Evolutionary conservation across 2,113 vertebrate species (phyloP).

Genomic region (Podocnemis expansa): DNA sequence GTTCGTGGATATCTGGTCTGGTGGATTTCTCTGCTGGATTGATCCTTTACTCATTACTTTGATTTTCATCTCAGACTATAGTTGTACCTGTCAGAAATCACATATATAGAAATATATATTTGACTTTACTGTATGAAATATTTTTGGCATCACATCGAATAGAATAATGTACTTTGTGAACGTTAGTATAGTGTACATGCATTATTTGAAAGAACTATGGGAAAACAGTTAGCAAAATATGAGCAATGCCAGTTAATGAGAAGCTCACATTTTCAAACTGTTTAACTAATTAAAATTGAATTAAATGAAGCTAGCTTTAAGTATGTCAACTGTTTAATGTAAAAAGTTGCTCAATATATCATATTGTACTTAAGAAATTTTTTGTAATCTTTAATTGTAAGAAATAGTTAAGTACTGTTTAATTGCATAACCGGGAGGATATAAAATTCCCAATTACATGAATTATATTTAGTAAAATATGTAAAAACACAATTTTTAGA

Average conservation of each 20-base stretch:
- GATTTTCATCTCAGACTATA: not conserved
- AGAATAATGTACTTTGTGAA: slow-evolving; percentile 22
- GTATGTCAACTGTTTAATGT: slow-evolving; percentile 79
- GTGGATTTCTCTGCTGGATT: not conserved
- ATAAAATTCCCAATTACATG: slow-evolving; percentile 79
- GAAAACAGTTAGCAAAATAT: slow-evolving; percentile 69
- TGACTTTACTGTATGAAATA: slow-evolving; percentile 17
- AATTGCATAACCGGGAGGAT: slow-evolving; percentile 76
- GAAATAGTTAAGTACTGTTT: slow-evolving; percentile 77
- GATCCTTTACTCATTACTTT: not conserved
- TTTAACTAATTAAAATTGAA: slow-evolving; percentile 81
- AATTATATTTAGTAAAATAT: slow-evolving; percentile 82
- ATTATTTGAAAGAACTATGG: slow-evolving; percentile 63
- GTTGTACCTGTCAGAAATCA: slow-evolving; percentile 14
- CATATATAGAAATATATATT: not conserved
- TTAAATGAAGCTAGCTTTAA: slow-evolving; percentile 79
- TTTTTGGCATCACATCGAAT: slow-evolving; percentile 38
- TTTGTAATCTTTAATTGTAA: slow-evolving; percentile 80
- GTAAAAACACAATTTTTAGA: slow-evolving; percentile 80
- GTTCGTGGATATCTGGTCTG: not conserved
- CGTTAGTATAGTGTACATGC: slow-evolving; percentile 31
- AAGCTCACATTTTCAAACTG: slow-evolving; percentile 76
- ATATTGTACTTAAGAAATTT: slow-evolving; percentile 70
- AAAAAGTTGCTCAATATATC: slow-evolving; percentile 81
- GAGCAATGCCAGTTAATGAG: slow-evolving; percentile 68